Base-by-base conservation (phyloP, 2,797 vertebrate species). In the Lateolabrax maculatus region DNA sequence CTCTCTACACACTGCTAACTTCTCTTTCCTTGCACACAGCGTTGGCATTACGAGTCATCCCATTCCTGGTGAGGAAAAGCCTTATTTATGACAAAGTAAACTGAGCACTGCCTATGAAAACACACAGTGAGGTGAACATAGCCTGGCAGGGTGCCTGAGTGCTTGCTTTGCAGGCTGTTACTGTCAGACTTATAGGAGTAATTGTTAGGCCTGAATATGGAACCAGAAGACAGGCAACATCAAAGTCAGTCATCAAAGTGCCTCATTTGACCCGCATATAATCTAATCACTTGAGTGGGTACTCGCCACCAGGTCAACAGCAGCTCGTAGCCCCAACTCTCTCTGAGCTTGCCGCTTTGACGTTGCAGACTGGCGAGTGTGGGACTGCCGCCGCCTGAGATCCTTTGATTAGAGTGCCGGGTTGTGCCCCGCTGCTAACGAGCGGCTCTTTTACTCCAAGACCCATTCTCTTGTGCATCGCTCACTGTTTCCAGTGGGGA, bases 171-270 rank as follows among this genome's bases (percentile, higher is more conserved):
- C 9, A 39, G 76, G 57, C 73, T 48, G 62, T 77, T 80, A 76
- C 83, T 75, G 75, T 85, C 84, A 79, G 77, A 84, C 68, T 85
- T 70, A 66, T 23, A 77, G 71, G 66, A 79, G 74, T 81, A 82
- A 85, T 84, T 86, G 76, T 81, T 41, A 9, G 23, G 72, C 76
- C 62, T 87, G 60, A 84, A 88, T 73, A 71, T 71, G 70, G 71
- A 84, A 72, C 58, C 57, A 81, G 71, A 89, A 75, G 80, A 91
- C 81, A 25, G 70, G 81, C 69, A 90, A 93, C 88, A 91, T 94
- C 89, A 94, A 94, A 95, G 93, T 81, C 69, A 27, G 63, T 51
- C 84, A 88, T 94, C 91, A 93, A 95, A 95, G 91, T n/a, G 21
- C 70, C 77, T 92, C 84, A 86, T 87, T 87, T 93, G 92, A 94